A percentile compares a stretch with the other conserved stretches of the same genome.
phyloP scores from a whole-genome alignment of 2,797 vertebrate species.

The Hoplostethus mediterraneus region DNA sequence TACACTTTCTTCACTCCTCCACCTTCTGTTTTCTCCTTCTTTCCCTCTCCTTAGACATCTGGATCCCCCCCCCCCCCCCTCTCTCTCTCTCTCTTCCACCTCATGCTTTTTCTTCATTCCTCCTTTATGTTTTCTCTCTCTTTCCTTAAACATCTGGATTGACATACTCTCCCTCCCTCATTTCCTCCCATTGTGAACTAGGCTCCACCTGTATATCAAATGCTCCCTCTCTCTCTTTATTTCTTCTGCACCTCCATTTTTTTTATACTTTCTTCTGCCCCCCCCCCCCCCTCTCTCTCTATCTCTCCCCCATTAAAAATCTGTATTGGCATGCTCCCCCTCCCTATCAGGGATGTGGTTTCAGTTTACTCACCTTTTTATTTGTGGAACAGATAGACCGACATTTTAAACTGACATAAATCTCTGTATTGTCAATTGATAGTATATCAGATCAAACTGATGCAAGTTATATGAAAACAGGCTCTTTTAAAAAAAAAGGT shows the following conservation, averaged over 20 bases:
- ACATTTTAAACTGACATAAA: too few species aligned
- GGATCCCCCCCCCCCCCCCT: conserved; percentile 9
- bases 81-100: not conserved
- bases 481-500: too few species aligned
- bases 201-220: not conserved
- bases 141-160: not conserved
- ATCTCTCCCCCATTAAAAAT: not conserved
- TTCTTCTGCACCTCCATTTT: not conserved
- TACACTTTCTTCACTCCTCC: not conserved
- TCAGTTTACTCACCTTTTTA: too few species aligned
- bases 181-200: not conserved
- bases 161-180: not conserved
- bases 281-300: not conserved
- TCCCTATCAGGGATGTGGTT: too few species aligned
- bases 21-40: not conserved
- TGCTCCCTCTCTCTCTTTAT: too few species aligned
- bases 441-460: too few species aligned
- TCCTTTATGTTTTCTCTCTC: not conserved
- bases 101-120: not conserved
- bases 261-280: conserved; percentile 13
- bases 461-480: too few species aligned
- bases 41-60: conserved; percentile 34
- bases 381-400: too few species aligned
- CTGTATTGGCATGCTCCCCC: too few species aligned
- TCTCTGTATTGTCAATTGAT: too few species aligned